Evolutionary conservation across 2,888 invertebrate species (phyloP).

Genomic region (Hypena proboscidalis): DNA sequence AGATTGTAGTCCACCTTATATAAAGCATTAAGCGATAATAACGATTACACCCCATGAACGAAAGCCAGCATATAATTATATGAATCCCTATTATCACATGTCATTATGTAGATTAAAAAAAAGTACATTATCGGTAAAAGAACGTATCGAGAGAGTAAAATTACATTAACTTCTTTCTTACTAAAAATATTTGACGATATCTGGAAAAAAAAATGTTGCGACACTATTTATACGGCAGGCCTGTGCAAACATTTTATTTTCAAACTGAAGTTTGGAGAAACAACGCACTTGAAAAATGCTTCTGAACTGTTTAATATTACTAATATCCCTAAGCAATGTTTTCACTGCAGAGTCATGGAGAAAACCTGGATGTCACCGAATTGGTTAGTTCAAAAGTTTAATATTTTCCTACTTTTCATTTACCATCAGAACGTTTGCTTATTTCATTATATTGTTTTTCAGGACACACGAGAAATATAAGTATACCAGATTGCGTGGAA

Average conservation of each 20-base stretch:
- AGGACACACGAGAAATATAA: constrained; percentile 93
- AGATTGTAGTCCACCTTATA: too few species aligned
- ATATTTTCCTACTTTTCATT: background rate
- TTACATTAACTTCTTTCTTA: too few species aligned
- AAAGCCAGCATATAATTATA: too few species aligned
- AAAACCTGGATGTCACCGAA: constrained; percentile 92
- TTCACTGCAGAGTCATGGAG: constrained; percentile 85
- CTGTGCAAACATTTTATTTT: constrained; percentile 39
- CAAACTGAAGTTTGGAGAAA: constrained; percentile 13
- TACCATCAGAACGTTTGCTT: too few species aligned
- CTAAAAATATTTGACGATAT: constrained; percentile 31
- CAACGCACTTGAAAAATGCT: constrained; percentile 53
- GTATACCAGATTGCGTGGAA: constrained; percentile 93
- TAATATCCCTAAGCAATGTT: constrained; percentile 69
- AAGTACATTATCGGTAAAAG: too few species aligned
- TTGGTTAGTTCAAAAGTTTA: constrained; percentile 82
- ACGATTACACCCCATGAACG: too few species aligned
- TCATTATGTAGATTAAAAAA: too few species aligned
- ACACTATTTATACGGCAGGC: constrained; percentile 42
- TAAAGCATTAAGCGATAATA: too few species aligned
- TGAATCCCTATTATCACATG: too few species aligned
- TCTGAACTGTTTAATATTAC: constrained; percentile 59
- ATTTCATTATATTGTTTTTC: constrained; percentile 23
- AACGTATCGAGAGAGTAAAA: too few species aligned
- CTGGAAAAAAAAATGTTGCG: constrained; percentile 15